These are phyloP conservation scores for Mechanitis mazaeus DNA, from an alignment of 2,888 invertebrate genomes.

Conservation along the genomic window DNA sequence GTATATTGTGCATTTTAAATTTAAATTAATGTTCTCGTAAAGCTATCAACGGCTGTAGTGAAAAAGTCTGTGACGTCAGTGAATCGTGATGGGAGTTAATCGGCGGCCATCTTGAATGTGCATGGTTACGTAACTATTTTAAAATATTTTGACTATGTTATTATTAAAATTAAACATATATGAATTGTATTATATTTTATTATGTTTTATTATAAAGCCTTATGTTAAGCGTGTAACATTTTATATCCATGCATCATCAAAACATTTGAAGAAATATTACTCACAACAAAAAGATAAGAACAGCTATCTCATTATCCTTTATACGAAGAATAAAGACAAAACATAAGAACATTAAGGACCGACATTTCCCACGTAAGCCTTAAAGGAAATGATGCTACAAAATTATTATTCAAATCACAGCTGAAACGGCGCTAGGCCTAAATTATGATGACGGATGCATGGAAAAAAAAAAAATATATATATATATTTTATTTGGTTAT, in stretches of 20 bases:
- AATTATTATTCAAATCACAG: conserved; percentile 76
- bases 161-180: neutral
- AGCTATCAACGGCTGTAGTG: conserved; percentile 70
- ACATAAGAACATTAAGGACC: conserved; percentile 58
- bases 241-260: neutral
- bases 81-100: conserved; percentile 65
- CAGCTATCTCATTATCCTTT: conserved; percentile 32
- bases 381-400: conserved; percentile 71
- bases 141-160: conserved; percentile 14
- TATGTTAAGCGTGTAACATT: neutral
- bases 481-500: conserved; percentile 22
- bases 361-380: conserved; percentile 70
- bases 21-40: conserved; percentile 73
- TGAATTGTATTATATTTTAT: too few relatives aligned
- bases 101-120: conserved; percentile 63
- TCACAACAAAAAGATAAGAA: neutral
- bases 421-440: conserved; percentile 64
- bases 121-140: conserved; percentile 33
- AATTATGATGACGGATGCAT: conserved; percentile 69
- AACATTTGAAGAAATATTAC: conserved; percentile 5
- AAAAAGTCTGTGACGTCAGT: conserved; percentile 60
- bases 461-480: conserved; percentile 55
- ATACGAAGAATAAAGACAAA: conserved; percentile 18
- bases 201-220: neutral
- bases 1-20: conserved; percentile 70